phyloP scores from a whole-genome alignment of 2,888 invertebrate genomes.

The Xanthostigma xanthostigma region DNA sequence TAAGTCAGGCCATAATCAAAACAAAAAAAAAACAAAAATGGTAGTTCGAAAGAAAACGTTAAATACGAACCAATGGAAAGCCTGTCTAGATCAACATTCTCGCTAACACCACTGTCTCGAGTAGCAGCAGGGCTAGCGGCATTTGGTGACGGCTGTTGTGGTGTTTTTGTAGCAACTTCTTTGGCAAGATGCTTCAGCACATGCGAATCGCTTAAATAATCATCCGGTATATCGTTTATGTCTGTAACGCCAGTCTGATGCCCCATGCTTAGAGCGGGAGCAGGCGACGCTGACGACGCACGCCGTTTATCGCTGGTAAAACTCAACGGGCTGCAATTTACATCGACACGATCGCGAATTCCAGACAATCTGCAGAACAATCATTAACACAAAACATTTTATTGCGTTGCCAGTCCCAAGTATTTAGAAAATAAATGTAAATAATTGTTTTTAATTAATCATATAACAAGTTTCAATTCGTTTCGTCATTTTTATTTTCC shows the following conservation, averaged over 20 bases:
- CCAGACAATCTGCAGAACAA: conserved; percentile 15
- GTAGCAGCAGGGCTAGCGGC: conserved; percentile 12
- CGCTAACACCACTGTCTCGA: conserved; percentile 16
- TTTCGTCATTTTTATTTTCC: too few relatives aligned
- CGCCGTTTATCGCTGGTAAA: conserved; percentile 23
- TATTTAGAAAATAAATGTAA: too few relatives aligned
- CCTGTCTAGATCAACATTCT: conserved; percentile 15
- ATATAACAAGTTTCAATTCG: too few relatives aligned
- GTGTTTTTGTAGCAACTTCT: conserved; percentile 41
- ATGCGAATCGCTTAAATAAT: conserved; percentile 69
- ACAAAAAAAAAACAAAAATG: too few relatives aligned
- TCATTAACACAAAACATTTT: too few relatives aligned
- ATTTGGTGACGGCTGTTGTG: conserved; percentile 15
- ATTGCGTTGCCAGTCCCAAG: too few relatives aligned
- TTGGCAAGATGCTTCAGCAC: conserved; percentile 73
- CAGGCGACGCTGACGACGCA: conserved; percentile 24
- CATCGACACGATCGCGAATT: conserved; percentile 21
- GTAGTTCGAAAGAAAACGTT: too few relatives aligned
- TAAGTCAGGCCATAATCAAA: too few relatives aligned
- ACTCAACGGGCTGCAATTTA: conserved; percentile 21
- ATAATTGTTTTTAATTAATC: too few relatives aligned
- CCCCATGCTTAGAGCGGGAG: too few relatives aligned
- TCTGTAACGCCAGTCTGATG: conserved; percentile 34
- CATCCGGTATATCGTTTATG: conserved; percentile 72
- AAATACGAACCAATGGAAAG: conserved; percentile 7